Evolutionary conservation across 1,140 invertebrate genomes (phyloP).

Genomic region (Drosophila asahinai): DNA sequence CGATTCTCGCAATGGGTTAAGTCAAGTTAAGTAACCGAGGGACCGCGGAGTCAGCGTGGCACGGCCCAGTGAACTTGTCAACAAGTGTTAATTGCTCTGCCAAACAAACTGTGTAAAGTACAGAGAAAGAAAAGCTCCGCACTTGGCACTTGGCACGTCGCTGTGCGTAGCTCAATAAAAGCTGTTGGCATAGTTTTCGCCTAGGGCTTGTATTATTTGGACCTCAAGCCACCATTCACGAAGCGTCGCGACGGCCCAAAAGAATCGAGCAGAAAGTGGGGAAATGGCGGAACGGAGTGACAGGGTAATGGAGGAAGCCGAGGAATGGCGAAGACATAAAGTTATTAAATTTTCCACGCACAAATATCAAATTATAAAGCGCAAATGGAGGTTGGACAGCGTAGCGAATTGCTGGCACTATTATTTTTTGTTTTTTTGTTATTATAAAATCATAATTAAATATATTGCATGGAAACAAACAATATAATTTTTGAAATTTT

Average conservation of each 20-base stretch:
- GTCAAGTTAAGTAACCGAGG: conserved; percentile 44
- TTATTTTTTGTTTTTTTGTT: conserved; percentile 4
- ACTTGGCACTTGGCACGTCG: conserved; percentile 15
- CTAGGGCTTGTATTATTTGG: conserved; percentile 12
- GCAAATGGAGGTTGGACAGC: conserved; percentile 33
- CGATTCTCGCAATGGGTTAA: conserved; percentile 51
- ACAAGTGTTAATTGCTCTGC: conserved; percentile 75
- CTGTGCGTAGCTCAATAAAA: conserved; percentile 34
- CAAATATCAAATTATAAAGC: conserved; percentile 44
- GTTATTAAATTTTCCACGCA: conserved; percentile 53
- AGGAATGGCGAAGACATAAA: conserved; percentile 8
- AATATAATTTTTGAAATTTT: not conserved
- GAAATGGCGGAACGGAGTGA: conserved; percentile 13
- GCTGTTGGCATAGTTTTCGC: conserved; percentile 26
- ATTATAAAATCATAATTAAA: conserved; percentile 18
- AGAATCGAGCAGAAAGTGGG: conserved; percentile 24
- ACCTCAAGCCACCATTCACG: conserved; percentile 9
- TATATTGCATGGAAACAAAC: conserved; percentile 5
- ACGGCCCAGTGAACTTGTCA: conserved; percentile 77
- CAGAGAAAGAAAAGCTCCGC: conserved; percentile 12
- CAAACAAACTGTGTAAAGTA: conserved; percentile 17
- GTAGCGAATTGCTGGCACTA: conserved; percentile 19
- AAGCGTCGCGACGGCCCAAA: conserved; percentile 14
- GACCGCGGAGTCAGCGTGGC: conserved; percentile 16
- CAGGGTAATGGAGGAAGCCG: conserved; percentile 3